Percentiles rank a stretch among this genome's conserved stretches.
Conservation (phyloP, 2,113 vertebrate genomes). For the Circaetus gallicus region DNA sequence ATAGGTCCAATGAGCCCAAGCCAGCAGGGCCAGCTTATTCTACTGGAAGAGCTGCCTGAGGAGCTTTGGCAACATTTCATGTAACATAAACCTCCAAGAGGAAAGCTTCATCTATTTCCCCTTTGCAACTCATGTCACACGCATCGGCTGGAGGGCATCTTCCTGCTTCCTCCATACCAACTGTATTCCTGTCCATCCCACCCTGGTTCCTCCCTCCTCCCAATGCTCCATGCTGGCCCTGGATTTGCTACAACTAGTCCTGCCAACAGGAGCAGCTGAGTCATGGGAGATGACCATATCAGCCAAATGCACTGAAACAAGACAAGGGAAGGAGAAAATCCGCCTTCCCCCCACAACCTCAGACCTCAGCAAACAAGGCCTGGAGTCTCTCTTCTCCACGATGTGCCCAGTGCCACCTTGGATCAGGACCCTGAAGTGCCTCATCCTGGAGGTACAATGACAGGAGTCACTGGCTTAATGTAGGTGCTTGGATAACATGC, state of each 20-base stretch:
- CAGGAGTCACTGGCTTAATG: background rate
- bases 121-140: background rate
- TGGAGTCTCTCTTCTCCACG: background rate
- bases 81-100: background rate
- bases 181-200: background rate
- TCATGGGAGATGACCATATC: constrained; percentile 22
- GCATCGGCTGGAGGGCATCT: background rate
- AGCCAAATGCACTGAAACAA: constrained; percentile 37
- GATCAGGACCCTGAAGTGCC: background rate
- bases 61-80: background rate
- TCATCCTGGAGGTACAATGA: background rate
- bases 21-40: background rate
- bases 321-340: background rate
- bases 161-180: background rate
- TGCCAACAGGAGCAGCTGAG: constrained; percentile 55
- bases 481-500: background rate
- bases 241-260: constrained; percentile 32
- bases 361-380: background rate
- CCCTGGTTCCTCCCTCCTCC: background rate
- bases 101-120: background rate
- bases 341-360: background rate
- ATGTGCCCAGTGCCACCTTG: background rate
- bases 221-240: background rate
- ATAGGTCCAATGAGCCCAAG: background rate
- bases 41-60: background rate